Percentiles rank a stretch among this genome's conserved stretches.
phyloP scores from a whole-genome alignment of 2,888 invertebrate species.

The Eilema griseolum region DNA sequence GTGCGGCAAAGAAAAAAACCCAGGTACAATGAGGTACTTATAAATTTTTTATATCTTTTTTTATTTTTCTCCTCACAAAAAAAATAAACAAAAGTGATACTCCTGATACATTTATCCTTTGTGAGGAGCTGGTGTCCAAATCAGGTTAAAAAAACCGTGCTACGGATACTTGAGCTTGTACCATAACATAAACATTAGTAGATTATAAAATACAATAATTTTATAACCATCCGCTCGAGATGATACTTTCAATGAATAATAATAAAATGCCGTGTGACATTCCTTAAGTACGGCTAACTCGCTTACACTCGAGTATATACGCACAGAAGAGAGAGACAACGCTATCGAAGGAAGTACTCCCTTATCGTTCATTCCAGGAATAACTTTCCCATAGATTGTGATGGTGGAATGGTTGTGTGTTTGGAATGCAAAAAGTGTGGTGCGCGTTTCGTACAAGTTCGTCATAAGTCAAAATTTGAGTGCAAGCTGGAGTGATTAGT shows the following conservation, averaged over 20 bases:
- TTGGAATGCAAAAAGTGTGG: constrained; percentile 74
- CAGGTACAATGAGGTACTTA: constrained; percentile 13
- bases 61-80: too few relatives aligned
- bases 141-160: too few relatives aligned
- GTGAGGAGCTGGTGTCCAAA: too few relatives aligned
- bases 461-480: constrained; percentile 50
- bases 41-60: too few relatives aligned
- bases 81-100: too few relatives aligned
- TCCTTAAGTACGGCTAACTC: constrained; percentile 62
- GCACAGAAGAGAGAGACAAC: constrained; percentile 56
- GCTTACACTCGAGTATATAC: constrained; percentile 31
- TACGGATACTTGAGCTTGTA: too few relatives aligned
- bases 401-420: constrained; percentile 60
- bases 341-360: constrained; percentile 68
- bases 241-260: constrained; percentile 77
- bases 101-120: too few relatives aligned
- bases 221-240: constrained; percentile 53
- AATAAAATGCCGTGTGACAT: constrained; percentile 80
- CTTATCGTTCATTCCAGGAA: constrained; percentile 84
- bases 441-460: constrained; percentile 42
- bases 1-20: constrained; percentile 14
- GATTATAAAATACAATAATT: constrained; percentile 45
- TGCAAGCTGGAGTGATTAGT: constrained; percentile 20
- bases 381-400: constrained; percentile 84
- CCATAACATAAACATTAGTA: constrained; percentile 22